These are phyloP conservation scores for Apus apus DNA, from an alignment of 2,113 vertebrate species.

Conservation along the genomic window DNA sequence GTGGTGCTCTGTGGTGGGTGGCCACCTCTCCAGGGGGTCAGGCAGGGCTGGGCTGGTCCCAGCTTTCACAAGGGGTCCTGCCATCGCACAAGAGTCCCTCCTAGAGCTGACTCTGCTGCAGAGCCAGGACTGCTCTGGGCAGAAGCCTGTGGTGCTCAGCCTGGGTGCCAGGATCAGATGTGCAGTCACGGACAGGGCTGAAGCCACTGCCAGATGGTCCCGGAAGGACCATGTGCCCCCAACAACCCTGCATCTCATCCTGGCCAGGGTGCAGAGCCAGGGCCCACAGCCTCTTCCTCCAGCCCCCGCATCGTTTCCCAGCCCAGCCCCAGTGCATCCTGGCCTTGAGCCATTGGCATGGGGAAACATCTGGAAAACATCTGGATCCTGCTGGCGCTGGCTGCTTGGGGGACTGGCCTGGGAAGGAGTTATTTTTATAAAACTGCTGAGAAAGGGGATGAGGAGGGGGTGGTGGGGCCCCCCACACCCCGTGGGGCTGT, in stretches of 20 bases:
- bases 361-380: constrained; percentile 81
- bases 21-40: fast-evolving
- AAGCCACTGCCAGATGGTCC: not conserved
- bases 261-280: not conserved
- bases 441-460: not conserved
- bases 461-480: not conserved
- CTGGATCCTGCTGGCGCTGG: constrained; percentile 68
- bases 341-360: not conserved
- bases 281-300: not conserved
- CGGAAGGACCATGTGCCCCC: not conserved
- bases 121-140: not conserved
- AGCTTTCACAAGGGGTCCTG: not conserved
- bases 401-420: constrained; percentile 53
- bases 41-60: no score
- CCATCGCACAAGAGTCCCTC: not conserved
- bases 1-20: not conserved
- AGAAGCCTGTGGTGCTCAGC: not conserved
- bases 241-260: fast-evolving
- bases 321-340: not conserved
- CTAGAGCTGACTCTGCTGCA: not conserved
- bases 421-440: constrained; percentile 78
- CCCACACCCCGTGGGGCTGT: not conserved
- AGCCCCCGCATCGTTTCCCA: constrained; percentile 9
- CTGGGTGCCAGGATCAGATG: fast-evolving
- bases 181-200: not conserved